phyloP scores from a whole-genome alignment of 2,113 vertebrate genomes.

The Protobothrops mucrosquamatus region DNA sequence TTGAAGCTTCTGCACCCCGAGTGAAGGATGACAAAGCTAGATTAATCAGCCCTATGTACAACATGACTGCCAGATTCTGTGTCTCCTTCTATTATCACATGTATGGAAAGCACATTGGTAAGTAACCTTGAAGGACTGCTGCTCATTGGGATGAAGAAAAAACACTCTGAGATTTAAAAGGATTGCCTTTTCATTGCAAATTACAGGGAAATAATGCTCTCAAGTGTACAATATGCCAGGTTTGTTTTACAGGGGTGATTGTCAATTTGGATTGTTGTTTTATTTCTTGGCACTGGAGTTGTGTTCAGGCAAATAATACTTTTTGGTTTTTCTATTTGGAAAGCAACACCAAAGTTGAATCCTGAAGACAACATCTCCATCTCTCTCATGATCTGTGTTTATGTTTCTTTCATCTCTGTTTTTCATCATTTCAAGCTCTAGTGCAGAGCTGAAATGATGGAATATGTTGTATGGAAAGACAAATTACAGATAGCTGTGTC shows the following conservation, averaged over 20 bases:
- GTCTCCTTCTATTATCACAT: constrained; percentile 98
- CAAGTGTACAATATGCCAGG: neutral
- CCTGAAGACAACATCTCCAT: neutral
- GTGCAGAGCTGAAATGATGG: neutral
- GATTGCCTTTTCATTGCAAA: neutral
- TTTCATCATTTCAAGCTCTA: no score
- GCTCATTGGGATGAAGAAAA: neutral
- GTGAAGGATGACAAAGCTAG: constrained; percentile 87
- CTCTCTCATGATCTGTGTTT: neutral
- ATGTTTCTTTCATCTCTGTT: neutral
- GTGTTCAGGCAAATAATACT: constrained; percentile 3
- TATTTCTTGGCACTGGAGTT: neutral
- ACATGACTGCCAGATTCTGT: constrained; percentile 85
- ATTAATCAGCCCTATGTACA: constrained; percentile 92
- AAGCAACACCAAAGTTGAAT: neutral
- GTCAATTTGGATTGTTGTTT: neutral
- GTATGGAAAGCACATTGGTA: constrained; percentile 97
- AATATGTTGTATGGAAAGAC: neutral
- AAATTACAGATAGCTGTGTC: neutral
- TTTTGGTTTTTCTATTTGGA: neutral
- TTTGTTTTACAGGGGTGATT: neutral
- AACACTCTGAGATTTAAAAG: neutral
- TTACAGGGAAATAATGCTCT: neutral
- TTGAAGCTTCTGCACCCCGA: constrained; percentile 88
- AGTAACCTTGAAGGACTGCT: constrained; percentile 58